Evolutionary conservation across 1,140 invertebrate genomes (phyloP).

Genomic region (Drosophila repletoides): DNA sequence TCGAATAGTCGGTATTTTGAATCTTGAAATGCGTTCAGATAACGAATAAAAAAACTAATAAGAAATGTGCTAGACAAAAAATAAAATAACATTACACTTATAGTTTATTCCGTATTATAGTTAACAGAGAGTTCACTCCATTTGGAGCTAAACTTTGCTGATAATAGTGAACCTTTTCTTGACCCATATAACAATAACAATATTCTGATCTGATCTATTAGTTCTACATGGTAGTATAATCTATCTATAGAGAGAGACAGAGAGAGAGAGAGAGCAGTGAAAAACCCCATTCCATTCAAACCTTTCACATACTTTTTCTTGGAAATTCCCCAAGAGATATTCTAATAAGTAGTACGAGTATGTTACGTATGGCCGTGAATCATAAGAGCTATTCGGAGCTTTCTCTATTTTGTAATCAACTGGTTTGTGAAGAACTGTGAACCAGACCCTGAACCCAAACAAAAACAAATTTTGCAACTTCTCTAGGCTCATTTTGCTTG

Average conservation of each 20-base stretch:
- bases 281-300: neutral
- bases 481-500: too few species aligned
- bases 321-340: conserved; percentile 2
- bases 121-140: too few species aligned
- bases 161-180: conserved; percentile 24
- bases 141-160: conserved; percentile 1
- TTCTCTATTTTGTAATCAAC: neutral
- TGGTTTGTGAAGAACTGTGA: neutral
- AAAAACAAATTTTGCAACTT: neutral
- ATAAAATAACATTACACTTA: neutral
- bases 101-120: too few species aligned
- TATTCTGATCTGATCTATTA: neutral
- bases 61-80: neutral
- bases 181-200: conserved; percentile 28
- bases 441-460: too few species aligned
- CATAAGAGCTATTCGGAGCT: neutral
- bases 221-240: too few species aligned
- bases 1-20: too few species aligned
- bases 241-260: too few species aligned
- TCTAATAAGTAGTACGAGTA: neutral
- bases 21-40: too few species aligned
- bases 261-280: too few species aligned
- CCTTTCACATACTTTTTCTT: too few species aligned
- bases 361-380: neutral
- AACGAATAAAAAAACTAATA: too few species aligned